Percentiles rank a stretch among this genome's conserved stretches.
Conservation (phyloP, 2,888 invertebrate species). For the Orthosia gracilis region DNA sequence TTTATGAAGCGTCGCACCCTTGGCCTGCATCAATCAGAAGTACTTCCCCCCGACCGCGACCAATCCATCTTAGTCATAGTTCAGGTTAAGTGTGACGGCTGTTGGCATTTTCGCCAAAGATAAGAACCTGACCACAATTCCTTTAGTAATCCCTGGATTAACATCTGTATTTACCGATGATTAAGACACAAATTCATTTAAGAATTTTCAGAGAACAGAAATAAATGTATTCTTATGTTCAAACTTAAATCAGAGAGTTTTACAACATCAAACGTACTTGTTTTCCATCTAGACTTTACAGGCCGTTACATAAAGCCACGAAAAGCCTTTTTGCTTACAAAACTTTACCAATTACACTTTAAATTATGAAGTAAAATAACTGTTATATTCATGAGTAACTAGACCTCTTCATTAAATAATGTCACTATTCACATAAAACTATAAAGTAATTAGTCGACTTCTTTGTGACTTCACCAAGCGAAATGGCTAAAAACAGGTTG, state of each 20-base stretch:
- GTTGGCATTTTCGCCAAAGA: constrained; percentile 34
- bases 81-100: constrained; percentile 30
- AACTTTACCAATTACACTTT: constrained; percentile 72
- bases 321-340: constrained; percentile 66
- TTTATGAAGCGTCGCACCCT: constrained; percentile 24
- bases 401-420: constrained; percentile 55
- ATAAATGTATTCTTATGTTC: not conserved
- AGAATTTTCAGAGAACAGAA: not conserved
- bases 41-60: constrained; percentile 8
- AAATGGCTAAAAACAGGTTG: constrained; percentile 55
- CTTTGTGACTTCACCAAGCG: constrained; percentile 51
- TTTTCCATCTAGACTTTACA: constrained; percentile 52
- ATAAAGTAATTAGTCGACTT: constrained; percentile 63
- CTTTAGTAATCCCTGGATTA: constrained; percentile 13
- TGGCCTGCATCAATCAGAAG: constrained; percentile 43
- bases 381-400: constrained; percentile 58
- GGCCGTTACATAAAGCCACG: constrained; percentile 62
- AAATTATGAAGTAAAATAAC: constrained; percentile 61
- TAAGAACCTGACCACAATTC: constrained; percentile 24
- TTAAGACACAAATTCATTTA: not conserved
- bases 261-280: constrained; percentile 27
- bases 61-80: constrained; percentile 54
- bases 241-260: constrained; percentile 25
- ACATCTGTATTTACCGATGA: constrained; percentile 25
- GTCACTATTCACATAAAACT: constrained; percentile 60